Conservation (phyloP, 1,140 invertebrate species). For the Belonocnema kinseyi region DNA sequence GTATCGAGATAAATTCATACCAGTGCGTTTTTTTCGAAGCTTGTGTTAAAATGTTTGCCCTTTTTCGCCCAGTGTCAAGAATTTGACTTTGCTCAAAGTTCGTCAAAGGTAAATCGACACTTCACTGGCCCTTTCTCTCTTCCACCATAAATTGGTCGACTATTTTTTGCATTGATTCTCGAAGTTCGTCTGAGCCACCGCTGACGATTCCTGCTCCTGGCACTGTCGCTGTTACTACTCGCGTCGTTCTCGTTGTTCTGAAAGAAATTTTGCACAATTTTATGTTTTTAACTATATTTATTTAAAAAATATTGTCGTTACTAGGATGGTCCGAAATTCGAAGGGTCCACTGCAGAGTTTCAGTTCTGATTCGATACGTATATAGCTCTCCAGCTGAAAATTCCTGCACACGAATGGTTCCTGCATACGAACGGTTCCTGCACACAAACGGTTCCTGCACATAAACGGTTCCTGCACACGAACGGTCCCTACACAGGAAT, state of each 20-base stretch:
- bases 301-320: too few species aligned
- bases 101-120: conserved; percentile 1
- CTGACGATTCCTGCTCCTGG: conserved; percentile 55
- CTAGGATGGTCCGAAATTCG: too few species aligned
- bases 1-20: conserved; percentile 44
- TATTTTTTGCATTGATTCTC: conserved; percentile 77
- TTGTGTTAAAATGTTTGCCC: conserved; percentile 42
- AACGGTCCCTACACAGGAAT: too few species aligned
- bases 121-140: conserved; percentile 71
- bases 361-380: too few species aligned
- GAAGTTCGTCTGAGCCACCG: conserved; percentile 67
- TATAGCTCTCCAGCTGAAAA: too few species aligned
- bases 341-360: too few species aligned
- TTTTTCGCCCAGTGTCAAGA: conserved; percentile 39
- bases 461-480: too few species aligned
- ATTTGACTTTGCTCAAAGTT: conserved; percentile 33
- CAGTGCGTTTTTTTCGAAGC: conserved; percentile 36
- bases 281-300: too few species aligned
- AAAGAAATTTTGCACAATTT: conserved; percentile 35
- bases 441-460: too few species aligned
- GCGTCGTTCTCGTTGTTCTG: conserved; percentile 76
- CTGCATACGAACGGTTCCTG: too few species aligned
- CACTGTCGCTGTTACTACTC: conserved; percentile 67
- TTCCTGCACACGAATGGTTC: too few species aligned
- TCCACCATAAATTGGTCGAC: conserved; percentile 77